Percentiles rank a stretch among this genome's conserved stretches.
Evolutionary conservation across 64 coral and sea anemone genomes (phyloP).

Genomic region (Porites lutea): DNA sequence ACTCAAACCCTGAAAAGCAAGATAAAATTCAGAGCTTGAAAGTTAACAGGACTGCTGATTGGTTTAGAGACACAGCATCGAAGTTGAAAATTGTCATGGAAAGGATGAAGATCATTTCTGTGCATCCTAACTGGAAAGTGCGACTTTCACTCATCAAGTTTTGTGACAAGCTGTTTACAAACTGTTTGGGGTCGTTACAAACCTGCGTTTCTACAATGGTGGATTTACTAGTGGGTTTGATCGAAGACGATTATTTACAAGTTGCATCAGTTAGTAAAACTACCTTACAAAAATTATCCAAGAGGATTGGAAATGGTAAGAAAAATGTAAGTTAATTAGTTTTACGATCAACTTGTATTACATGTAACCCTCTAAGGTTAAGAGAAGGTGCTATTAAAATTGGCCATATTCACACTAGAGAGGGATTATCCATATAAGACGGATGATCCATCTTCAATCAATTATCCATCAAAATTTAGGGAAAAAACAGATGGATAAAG

Average conservation of each 20-base stretch:
- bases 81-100: conserved; percentile 88
- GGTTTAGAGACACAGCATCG: conserved; percentile 76
- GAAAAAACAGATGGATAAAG: too few species aligned
- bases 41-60: conserved; percentile 35
- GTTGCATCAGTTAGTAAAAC: conserved; percentile 75
- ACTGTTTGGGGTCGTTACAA: conserved; percentile 78
- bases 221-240: conserved; percentile 79
- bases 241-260: conserved; percentile 78
- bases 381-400: too few species aligned
- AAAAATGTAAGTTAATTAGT: neutral
- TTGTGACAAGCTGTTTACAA: conserved; percentile 68
- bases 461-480: too few species aligned
- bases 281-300: conserved; percentile 59
- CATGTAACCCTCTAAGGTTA: too few species aligned
- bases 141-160: conserved; percentile 67
- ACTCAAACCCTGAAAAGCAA: conserved; percentile 24
- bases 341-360: neutral
- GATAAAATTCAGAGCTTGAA: conserved; percentile 45
- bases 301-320: conserved; percentile 74
- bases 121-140: conserved; percentile 92
- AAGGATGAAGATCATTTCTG: conserved; percentile 24
- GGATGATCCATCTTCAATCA: too few species aligned
- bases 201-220: conserved; percentile 60
- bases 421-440: too few species aligned
- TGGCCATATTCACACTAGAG: too few species aligned